phyloP scores from a whole-genome alignment of 2,113 vertebrate species.

The Pterocles burchelli region DNA sequence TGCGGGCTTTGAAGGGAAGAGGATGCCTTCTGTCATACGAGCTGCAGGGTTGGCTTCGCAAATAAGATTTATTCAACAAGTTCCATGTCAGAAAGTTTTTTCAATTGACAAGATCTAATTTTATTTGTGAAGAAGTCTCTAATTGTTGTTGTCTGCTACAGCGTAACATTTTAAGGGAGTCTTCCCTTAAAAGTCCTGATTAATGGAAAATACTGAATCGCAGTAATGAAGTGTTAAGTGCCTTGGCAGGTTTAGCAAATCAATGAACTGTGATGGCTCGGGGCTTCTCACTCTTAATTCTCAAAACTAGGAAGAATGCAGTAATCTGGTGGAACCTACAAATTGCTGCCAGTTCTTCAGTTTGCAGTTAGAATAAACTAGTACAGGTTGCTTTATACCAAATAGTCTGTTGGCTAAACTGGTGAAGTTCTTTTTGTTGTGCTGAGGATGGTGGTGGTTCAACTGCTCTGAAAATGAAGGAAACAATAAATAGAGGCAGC shows the following conservation, averaged over 20 bases:
- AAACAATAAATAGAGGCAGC: not conserved
- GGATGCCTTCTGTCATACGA: not conserved
- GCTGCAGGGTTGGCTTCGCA: not conserved
- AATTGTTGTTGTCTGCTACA: not conserved
- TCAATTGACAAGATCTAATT: not conserved
- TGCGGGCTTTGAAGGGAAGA: not conserved
- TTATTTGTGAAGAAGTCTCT: not conserved
- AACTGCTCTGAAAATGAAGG: not conserved
- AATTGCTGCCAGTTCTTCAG: not conserved
- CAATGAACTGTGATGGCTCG: constrained; percentile 47
- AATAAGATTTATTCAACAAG: constrained; percentile 47
- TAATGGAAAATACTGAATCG: constrained; percentile 8
- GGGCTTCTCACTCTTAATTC: constrained; percentile 29
- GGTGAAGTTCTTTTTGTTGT: not conserved
- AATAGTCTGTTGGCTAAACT: not conserved
- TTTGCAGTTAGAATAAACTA: not conserved
- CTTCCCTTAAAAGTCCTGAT: not conserved
- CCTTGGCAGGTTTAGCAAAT: constrained; percentile 50
- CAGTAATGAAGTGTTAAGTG: constrained; percentile 44
- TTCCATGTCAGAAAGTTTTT: constrained; percentile 49
- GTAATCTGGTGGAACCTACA: constrained; percentile 10
- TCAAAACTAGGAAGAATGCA: constrained; percentile 22
- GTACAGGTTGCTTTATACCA: not conserved
- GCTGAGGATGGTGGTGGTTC: not conserved
- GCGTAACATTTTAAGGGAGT: not conserved